Conservation (phyloP, 2,888 invertebrate species). For the Odontomyia ornata region DNA sequence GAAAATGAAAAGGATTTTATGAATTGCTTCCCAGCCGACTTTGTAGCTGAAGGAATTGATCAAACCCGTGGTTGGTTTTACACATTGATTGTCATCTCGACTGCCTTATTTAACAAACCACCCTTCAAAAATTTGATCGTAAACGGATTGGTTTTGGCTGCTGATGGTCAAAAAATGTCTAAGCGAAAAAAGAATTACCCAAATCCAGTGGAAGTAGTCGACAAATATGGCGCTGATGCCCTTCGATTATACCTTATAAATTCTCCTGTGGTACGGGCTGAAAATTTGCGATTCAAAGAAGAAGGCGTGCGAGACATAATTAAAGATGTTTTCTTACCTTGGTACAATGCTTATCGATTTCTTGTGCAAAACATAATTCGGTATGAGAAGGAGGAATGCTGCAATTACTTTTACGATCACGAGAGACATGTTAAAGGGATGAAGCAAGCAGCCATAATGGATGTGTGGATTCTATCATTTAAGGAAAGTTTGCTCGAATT, state of each 20-base stretch:
- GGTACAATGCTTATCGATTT: conserved; percentile 94
- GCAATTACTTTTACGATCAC: conserved; percentile 69
- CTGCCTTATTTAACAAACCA: conserved; percentile 93
- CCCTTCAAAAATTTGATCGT: conserved; percentile 98
- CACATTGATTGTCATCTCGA: conserved; percentile 95
- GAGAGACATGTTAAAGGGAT: conserved; percentile 59
- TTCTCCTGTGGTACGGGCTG: conserved; percentile 97
- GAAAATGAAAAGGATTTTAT: conserved; percentile 89
- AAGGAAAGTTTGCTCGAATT: conserved; percentile 91
- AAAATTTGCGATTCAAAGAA: conserved; percentile 95
- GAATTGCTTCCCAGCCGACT: conserved; percentile 95
- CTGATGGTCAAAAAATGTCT: conserved; percentile 99
- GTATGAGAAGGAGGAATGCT: conserved; percentile 74
- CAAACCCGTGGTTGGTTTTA: conserved; percentile 99
- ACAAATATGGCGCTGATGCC: conserved; percentile 97
- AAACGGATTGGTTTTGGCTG: conserved; percentile 94
- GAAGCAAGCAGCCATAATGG: conserved; percentile 76
- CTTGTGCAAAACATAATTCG: conserved; percentile 91
- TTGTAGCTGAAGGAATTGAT: conserved; percentile 99
- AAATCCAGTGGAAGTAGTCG: conserved; percentile 89
- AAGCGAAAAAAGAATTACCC: conserved; percentile 99
- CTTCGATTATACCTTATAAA: conserved; percentile 94
- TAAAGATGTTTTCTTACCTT: conserved; percentile 97
- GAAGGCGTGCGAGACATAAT: conserved; percentile 95
- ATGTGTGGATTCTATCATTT: conserved; percentile 96